phyloP scores from a whole-genome alignment of 2,113 vertebrate species.

The Casuarius casuarius region DNA sequence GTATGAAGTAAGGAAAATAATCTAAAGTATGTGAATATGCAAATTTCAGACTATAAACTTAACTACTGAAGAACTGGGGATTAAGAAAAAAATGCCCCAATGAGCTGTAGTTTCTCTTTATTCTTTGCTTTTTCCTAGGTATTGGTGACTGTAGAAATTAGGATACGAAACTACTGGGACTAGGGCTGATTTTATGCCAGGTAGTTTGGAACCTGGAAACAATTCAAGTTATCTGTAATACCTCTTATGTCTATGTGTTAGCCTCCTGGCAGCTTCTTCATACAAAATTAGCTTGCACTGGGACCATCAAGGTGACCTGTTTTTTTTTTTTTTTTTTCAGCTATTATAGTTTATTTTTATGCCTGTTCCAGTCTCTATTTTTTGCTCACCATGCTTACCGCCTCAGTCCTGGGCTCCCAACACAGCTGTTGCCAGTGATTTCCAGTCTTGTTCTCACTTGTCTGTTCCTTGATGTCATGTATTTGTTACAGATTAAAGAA shows the following conservation, averaged over 20 bases:
- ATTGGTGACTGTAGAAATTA: background rate
- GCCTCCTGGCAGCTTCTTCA: background rate
- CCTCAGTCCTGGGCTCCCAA: background rate
- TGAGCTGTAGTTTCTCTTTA: background rate
- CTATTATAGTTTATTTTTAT: constrained; percentile 41
- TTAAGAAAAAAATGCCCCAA: background rate
- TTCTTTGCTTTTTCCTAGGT: background rate
- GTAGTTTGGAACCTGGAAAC: constrained; percentile 28
- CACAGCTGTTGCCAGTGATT: background rate
- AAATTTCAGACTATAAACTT: background rate
- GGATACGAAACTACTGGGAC: constrained; percentile 25
- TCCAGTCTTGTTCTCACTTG: background rate
- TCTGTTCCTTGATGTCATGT: background rate
- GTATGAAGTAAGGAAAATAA: background rate
- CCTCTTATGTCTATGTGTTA: background rate
- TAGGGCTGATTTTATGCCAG: constrained; percentile 1
- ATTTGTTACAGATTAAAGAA: background rate
- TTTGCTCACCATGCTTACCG: background rate
- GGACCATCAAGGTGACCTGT: constrained; percentile 42
- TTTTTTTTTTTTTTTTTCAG: background rate
- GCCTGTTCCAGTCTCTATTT: background rate
- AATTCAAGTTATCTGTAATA: background rate
- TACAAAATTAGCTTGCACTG: constrained; percentile 28
- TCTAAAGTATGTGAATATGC: background rate
- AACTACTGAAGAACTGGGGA: background rate